Percentiles rank a stretch among this genome's conserved stretches.
Conservation (phyloP, 2,113 vertebrate genomes). For the Lagopus muta region DNA sequence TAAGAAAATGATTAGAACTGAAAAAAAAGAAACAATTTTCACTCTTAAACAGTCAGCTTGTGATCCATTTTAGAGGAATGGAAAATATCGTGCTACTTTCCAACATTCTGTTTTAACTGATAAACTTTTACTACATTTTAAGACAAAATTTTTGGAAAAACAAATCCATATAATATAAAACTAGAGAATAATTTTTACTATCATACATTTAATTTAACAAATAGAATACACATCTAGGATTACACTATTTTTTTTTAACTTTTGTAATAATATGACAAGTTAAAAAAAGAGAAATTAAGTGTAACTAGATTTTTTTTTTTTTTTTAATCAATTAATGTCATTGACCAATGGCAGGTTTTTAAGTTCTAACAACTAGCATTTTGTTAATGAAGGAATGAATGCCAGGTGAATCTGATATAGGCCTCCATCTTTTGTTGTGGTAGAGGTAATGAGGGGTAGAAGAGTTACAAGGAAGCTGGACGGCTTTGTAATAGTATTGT, state of each 20-base stretch:
- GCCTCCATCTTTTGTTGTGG: neutral
- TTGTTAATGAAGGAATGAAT: neutral
- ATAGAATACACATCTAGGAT: neutral
- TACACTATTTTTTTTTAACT: neutral
- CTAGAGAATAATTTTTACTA: neutral
- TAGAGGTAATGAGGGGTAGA: neutral
- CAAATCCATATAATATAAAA: neutral
- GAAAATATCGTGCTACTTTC: neutral
- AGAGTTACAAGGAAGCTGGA: rapidly evolving
- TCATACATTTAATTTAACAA: neutral
- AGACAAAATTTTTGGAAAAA: neutral
- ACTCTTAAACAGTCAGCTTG: neutral
- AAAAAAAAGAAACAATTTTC: neutral
- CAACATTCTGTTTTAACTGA: neutral
- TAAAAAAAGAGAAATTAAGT: rapidly evolving
- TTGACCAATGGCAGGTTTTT: neutral
- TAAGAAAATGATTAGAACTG: neutral
- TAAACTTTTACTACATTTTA: neutral
- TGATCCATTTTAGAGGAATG: neutral
- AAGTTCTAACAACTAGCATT: neutral
- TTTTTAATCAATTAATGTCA: neutral
- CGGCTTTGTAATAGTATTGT: neutral
- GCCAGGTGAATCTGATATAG: neutral
- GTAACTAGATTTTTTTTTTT: neutral
- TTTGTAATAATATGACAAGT: neutral